A percentile compares a stretch with the other conserved stretches of the same genome.
These are phyloP conservation scores for Dermochelys coriacea DNA, from an alignment of 2,797 vertebrate species.

Conservation along the genomic window DNA sequence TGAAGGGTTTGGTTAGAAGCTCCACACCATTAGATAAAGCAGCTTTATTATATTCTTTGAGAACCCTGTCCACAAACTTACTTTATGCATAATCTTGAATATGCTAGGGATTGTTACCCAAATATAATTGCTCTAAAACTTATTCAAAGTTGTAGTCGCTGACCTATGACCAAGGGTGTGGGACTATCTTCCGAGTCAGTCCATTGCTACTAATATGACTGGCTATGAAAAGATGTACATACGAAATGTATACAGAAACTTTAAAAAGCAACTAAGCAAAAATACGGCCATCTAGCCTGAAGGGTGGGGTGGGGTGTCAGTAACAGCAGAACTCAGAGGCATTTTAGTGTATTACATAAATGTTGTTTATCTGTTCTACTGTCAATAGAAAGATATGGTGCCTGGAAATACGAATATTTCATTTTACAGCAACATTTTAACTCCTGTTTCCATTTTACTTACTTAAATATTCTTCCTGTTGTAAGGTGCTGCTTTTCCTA, in stretches of 20 bases:
- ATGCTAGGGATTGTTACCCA: not conserved
- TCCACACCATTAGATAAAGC: not conserved
- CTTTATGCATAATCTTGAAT: not conserved
- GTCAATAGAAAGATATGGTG: not conserved
- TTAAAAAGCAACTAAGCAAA: not conserved
- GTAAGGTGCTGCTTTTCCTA: not conserved
- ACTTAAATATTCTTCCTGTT: not conserved
- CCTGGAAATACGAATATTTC: not conserved
- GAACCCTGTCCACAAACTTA: not conserved
- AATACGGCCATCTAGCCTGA: not conserved
- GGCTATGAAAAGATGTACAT: not conserved
- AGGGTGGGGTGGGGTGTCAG: too few relatives aligned
- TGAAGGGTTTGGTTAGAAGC: not conserved
- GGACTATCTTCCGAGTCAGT: not conserved
- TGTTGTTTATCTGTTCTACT: not conserved
- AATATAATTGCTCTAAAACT: not conserved
- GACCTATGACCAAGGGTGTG: not conserved
- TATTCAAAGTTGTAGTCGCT: not conserved
- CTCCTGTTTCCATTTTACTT: not conserved
- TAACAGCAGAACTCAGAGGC: not conserved
- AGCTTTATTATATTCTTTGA: not conserved
- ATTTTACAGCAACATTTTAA: not conserved
- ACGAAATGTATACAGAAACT: not conserved
- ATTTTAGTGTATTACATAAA: not conserved
- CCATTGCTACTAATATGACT: too few relatives aligned